Conservation (phyloP, 2,797 vertebrate genomes). For the Hapalemur alaotrensis region DNA sequence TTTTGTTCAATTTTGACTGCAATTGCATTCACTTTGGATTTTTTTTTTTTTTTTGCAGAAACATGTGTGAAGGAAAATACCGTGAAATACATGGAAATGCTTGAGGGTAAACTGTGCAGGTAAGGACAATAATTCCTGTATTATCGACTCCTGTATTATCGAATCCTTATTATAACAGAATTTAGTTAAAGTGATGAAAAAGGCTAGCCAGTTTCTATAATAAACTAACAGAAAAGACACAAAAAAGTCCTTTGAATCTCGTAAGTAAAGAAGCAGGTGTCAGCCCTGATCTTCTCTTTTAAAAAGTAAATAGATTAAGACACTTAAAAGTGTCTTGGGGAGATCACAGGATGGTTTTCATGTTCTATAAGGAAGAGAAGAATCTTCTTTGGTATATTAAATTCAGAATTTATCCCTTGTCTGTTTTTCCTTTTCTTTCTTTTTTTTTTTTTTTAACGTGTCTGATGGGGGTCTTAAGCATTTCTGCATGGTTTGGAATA, state of each 20-base stretch:
- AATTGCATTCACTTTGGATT: neutral
- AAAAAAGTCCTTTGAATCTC: neutral
- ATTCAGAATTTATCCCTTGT: neutral
- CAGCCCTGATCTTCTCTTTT: neutral
- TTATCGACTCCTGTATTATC: accelerated
- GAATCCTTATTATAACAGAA: neutral
- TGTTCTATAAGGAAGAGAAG: neutral
- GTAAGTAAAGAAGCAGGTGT: neutral
- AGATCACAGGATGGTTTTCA: neutral
- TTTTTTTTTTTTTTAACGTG: neutral
- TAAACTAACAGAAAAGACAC: neutral
- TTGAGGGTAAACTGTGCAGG: constrained; percentile 89
- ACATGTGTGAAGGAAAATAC: constrained; percentile 85
- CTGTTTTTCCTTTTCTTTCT: neutral
- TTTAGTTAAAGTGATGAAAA: neutral
- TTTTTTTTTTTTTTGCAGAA: constrained; percentile 82
- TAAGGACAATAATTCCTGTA: constrained; percentile 70
- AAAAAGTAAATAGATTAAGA: neutral
- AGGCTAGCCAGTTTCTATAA: neutral
- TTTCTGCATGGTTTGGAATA: constrained; percentile 31
- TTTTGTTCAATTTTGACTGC: neutral
- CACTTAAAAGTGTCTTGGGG: neutral
- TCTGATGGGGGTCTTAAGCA: neutral
- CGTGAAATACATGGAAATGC: constrained; percentile 85
- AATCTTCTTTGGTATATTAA: neutral